These are phyloP conservation scores for Pseudochromis fuscus DNA, from an alignment of 2,797 vertebrate species.

Conservation along the genomic window DNA sequence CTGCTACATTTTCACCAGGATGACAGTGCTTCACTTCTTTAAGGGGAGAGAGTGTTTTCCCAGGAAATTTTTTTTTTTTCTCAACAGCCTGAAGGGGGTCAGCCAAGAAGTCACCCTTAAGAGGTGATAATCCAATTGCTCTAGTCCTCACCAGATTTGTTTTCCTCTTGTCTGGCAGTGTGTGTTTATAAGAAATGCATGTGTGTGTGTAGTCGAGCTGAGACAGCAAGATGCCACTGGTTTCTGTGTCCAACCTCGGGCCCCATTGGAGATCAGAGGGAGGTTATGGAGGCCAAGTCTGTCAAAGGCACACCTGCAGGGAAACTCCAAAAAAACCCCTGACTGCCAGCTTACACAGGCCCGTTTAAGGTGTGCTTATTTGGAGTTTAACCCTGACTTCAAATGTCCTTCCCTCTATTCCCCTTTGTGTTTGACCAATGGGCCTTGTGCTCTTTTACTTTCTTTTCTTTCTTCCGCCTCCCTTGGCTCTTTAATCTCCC, in stretches of 20 bases:
- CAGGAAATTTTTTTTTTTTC: conserved; percentile 84
- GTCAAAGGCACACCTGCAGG: conserved; percentile 87
- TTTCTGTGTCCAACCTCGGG: conserved; percentile 68
- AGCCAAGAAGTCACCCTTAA: conserved; percentile 86
- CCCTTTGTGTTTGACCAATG: conserved; percentile 86
- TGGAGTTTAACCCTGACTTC: conserved; percentile 85
- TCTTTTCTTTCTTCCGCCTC: conserved; percentile 81
- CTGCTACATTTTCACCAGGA: conserved; percentile 76
- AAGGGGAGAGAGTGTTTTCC: conserved; percentile 76
- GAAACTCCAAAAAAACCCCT: conserved; percentile 78
- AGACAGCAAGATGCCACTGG: conserved; percentile 72
- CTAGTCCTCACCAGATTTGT: conserved; percentile 82
- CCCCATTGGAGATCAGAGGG: conserved; percentile 76
- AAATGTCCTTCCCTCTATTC: conserved; percentile 78
- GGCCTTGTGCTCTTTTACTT: conserved; percentile 84
- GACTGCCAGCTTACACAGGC: conserved; percentile 77
- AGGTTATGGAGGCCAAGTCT: conserved; percentile 81
- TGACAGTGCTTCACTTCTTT: conserved; percentile 74
- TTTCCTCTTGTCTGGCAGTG: conserved; percentile 73
- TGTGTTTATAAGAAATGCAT: conserved; percentile 72
- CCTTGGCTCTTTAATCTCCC: conserved; percentile 83
- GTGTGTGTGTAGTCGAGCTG: conserved; percentile 58
- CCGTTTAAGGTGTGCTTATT: conserved; percentile 87
- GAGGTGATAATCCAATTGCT: conserved; percentile 89
- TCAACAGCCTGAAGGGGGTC: conserved; percentile 84